A percentile compares a stretch with the other conserved stretches of the same genome.
phyloP scores from a whole-genome alignment of 1,140 invertebrate species.

The Agrypnia vestita region DNA sequence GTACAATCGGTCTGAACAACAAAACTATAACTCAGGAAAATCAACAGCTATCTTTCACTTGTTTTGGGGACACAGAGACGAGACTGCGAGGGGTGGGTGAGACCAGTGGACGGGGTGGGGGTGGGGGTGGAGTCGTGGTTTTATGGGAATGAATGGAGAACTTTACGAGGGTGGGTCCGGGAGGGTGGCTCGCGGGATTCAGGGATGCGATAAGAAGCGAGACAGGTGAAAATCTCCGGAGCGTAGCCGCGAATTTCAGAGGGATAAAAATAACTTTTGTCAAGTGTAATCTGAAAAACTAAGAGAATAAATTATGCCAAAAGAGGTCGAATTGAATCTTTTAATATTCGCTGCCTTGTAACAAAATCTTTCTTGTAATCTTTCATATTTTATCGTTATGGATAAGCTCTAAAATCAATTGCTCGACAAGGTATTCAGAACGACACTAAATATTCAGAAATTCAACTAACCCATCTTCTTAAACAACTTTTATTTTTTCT shows the following conservation, averaged over 20 bases:
- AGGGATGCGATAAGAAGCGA: constrained; percentile 13
- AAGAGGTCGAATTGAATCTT: too few species aligned
- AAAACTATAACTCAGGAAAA: constrained; percentile 54
- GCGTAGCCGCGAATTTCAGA: constrained; percentile 1
- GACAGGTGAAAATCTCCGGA: constrained; percentile 30
- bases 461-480: too few species aligned
- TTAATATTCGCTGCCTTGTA: too few species aligned
- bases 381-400: too few species aligned
- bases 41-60: constrained; percentile 44
- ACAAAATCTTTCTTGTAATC: too few species aligned
- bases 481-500: too few species aligned
- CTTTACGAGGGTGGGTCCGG: background rate
- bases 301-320: too few species aligned
- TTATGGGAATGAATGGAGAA: constrained; percentile 44
- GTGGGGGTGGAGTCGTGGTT: background rate
- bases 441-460: too few species aligned
- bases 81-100: constrained; percentile 16
- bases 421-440: too few species aligned
- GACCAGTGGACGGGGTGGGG: background rate
- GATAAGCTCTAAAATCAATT: too few species aligned
- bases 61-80: constrained; percentile 34
- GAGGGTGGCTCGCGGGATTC: background rate
- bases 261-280: constrained; percentile 8
- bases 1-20: constrained; percentile 36
- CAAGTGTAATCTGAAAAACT: background rate